Evolutionary conservation across 2,888 invertebrate species (phyloP).

Genomic region (Ochropacha duplaris): DNA sequence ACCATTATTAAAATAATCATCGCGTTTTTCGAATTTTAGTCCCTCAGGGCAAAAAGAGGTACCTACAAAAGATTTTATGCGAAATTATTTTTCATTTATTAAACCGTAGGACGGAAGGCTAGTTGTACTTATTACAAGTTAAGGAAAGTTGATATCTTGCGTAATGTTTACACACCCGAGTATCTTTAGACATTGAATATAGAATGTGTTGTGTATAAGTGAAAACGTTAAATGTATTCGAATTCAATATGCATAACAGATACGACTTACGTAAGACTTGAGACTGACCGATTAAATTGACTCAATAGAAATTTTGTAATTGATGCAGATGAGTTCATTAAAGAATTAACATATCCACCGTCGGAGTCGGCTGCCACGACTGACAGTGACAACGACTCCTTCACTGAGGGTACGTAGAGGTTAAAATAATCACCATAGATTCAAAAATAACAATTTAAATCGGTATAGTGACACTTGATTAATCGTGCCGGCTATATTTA

Average conservation of each 20-base stretch:
- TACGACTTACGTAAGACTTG: not conserved
- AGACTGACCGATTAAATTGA: not conserved
- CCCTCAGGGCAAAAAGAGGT: too few relatives aligned
- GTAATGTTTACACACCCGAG: not conserved
- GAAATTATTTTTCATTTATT: too few relatives aligned
- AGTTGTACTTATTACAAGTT: too few relatives aligned
- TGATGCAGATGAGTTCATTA: conserved; percentile 16
- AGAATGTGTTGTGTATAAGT: not conserved
- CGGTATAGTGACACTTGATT: conserved; percentile 22
- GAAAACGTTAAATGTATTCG: not conserved
- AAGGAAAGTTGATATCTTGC: not conserved
- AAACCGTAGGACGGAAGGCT: too few relatives aligned
- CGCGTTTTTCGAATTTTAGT: too few relatives aligned
- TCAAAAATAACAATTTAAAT: conserved; percentile 14
- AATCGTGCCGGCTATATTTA: conserved; percentile 12
- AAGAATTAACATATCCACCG: conserved; percentile 21
- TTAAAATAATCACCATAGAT: conserved; percentile 18
- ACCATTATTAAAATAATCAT: too few relatives aligned
- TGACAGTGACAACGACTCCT: conserved; percentile 21
- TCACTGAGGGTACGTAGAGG: conserved; percentile 24
- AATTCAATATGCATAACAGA: not conserved
- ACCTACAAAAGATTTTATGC: too few relatives aligned
- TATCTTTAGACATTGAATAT: not conserved
- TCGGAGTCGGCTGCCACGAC: conserved; percentile 24
- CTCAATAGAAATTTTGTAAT: conserved; percentile 9